phyloP scores from a whole-genome alignment of 2,888 invertebrate genomes.

The Caenorhabditis sinica region DNA sequence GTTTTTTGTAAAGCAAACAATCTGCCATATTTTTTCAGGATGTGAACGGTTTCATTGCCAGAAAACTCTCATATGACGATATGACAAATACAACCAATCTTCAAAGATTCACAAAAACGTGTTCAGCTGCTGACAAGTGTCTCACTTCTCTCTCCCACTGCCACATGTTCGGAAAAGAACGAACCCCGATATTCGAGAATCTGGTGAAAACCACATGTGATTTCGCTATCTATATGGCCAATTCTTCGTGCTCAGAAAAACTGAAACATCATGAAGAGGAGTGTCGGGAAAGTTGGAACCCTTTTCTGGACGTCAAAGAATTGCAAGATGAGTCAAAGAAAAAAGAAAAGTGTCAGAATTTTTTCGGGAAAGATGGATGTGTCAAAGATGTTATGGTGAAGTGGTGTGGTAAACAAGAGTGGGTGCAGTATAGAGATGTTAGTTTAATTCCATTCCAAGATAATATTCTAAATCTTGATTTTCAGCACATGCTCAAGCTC shows the following conservation, averaged over 20 bases:
- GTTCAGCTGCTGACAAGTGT: background rate
- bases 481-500: background rate
- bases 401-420: background rate
- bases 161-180: background rate
- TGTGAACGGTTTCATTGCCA: background rate
- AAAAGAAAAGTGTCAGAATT: background rate
- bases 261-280: background rate
- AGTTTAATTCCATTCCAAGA: no score
- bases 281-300: background rate
- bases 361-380: background rate
- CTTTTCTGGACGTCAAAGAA: background rate
- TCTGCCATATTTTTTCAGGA: no score
- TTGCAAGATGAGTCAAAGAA: background rate
- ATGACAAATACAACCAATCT: background rate
- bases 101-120: background rate
- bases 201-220: background rate
- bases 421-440: background rate
- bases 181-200: background rate
- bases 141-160: background rate
- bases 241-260: background rate
- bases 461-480: no score
- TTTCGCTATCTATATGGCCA: background rate
- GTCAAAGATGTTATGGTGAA: background rate
- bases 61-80: background rate
- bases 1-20: no score